Percentiles rank a stretch among this genome's conserved stretches.
phyloP scores from a whole-genome alignment of 2,113 vertebrate genomes.

The Melanerpes aurifrons region DNA sequence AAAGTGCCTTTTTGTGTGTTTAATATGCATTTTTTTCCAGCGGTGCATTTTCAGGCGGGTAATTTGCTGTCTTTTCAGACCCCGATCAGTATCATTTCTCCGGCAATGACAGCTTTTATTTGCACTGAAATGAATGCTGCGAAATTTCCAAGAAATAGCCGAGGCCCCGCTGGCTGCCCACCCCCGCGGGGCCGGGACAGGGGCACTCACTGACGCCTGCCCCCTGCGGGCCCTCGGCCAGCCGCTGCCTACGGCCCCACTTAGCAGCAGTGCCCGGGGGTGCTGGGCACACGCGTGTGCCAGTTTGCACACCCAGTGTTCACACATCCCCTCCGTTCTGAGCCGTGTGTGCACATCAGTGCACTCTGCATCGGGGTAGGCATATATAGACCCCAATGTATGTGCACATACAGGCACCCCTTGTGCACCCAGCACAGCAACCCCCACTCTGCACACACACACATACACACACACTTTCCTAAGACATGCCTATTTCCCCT shows the following conservation, averaged over 20 bases:
- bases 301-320: neutral
- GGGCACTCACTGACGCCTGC: neutral
- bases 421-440: neutral
- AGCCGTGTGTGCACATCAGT: neutral
- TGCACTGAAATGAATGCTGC: conserved; percentile 82
- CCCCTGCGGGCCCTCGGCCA: neutral
- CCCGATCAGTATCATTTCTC: conserved; percentile 86
- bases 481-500: too few relatives aligned
- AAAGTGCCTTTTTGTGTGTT: conserved; percentile 83
- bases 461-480: neutral
- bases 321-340: too few relatives aligned
- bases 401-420: neutral
- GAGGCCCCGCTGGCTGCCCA: conserved; percentile 73
- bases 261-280: neutral
- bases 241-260: fast-evolving
- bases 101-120: conserved; percentile 85
- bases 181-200: conserved; percentile 32
- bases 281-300: neutral
- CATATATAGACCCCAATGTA: too few relatives aligned
- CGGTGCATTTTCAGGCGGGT: conserved; percentile 79
- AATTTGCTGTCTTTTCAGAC: conserved; percentile 85
- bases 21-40: conserved; percentile 82
- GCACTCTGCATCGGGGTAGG: neutral
- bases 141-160: conserved; percentile 84
- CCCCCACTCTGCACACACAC: neutral